Conservation (phyloP, 2,888 invertebrate genomes). For the Pachydiplax longipennis region DNA sequence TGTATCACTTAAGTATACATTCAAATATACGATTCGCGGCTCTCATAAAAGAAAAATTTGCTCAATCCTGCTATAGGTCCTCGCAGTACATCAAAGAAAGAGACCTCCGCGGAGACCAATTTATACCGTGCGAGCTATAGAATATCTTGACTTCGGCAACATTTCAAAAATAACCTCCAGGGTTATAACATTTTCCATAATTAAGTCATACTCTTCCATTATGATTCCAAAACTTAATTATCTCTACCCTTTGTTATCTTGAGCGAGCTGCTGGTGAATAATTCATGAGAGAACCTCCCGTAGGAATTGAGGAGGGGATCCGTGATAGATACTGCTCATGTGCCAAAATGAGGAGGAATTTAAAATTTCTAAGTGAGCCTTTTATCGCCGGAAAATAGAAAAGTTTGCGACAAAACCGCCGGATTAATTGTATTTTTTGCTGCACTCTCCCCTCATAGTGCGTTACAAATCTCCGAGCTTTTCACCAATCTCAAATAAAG, state of each 20-base stretch:
- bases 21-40: no score
- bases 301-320: neutral
- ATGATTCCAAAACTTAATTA: neutral
- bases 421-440: neutral
- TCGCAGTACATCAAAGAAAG: no score
- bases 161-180: no score
- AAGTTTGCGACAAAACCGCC: neutral
- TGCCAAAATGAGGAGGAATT: neutral
- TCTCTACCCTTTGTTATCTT: neutral
- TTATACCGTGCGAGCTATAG: no score
- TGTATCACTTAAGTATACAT: no score
- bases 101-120: no score
- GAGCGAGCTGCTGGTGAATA: neutral
- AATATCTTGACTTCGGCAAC: no score
- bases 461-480: neutral
- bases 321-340: neutral
- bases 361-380: neutral
- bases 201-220: neutral
- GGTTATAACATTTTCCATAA: neutral
- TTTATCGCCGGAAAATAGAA: neutral
- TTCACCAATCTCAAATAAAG: neutral
- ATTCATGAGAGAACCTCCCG: neutral
- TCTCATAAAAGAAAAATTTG: no score
- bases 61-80: no score
- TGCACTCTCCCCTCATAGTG: neutral